These are phyloP conservation scores for Manis pentadactyla DNA, from an alignment of 2,797 vertebrate genomes.

Conservation along the genomic window DNA sequence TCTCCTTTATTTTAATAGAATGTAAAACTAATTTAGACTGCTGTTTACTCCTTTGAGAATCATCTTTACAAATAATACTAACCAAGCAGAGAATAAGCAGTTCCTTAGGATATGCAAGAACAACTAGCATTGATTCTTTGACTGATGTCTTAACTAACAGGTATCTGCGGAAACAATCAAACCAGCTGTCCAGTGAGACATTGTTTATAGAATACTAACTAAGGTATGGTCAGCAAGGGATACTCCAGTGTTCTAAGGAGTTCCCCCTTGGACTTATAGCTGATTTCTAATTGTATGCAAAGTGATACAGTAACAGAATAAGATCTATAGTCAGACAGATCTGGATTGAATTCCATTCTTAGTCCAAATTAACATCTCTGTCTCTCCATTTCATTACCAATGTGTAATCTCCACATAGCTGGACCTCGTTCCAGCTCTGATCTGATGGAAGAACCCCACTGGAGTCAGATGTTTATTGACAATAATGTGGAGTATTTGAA, in stretches of 20 bases:
- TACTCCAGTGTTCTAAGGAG: background rate
- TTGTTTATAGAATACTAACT: background rate
- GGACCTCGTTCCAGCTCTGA: background rate
- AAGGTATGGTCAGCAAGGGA: background rate
- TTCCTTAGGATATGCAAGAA: background rate
- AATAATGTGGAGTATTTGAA: background rate
- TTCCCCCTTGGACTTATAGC: background rate
- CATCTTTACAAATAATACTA: conserved; percentile 3
- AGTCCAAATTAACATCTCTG: background rate
- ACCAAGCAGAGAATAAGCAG: background rate
- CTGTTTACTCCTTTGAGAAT: conserved; percentile 19
- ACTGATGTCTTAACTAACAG: background rate
- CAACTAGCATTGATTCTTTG: background rate
- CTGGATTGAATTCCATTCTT: background rate
- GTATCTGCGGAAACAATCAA: background rate
- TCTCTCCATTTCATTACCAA: background rate
- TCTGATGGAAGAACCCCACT: background rate
- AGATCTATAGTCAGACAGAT: background rate
- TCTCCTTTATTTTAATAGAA: conserved; percentile 39
- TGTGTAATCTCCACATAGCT: background rate
- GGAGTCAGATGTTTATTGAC: background rate
- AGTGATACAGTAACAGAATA: background rate
- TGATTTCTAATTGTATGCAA: background rate
- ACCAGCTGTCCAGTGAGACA: background rate
- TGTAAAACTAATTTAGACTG: background rate